These are phyloP conservation scores for Arctocebus calabarensis DNA, from an alignment of 2,797 vertebrate genomes.

Conservation along the genomic window DNA sequence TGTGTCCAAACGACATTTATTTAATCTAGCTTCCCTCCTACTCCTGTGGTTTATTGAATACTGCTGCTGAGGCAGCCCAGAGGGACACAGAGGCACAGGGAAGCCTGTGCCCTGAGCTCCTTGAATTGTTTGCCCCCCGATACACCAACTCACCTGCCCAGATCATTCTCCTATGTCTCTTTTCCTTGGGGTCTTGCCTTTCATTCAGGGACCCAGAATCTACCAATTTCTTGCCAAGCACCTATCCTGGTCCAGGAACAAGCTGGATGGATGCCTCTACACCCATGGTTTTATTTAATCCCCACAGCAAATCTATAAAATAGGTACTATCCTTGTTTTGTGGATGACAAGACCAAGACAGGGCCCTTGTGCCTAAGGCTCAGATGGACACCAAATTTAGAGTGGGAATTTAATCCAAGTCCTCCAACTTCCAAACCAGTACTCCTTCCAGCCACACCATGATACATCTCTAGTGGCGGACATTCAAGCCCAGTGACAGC, in stretches of 20 bases:
- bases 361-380: not conserved
- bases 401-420: not conserved
- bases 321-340: not conserved
- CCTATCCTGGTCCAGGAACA: not conserved
- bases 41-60: not conserved
- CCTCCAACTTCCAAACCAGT: not conserved
- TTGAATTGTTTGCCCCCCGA: accelerated
- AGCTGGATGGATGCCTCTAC: no score
- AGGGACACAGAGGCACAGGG: not conserved
- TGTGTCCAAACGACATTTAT: slow-evolving; percentile 39
- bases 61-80: not conserved
- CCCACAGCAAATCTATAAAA: not conserved
- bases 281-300: not conserved
- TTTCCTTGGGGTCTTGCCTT: not conserved
- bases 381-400: not conserved
- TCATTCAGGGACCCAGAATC: not conserved
- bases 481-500: not conserved
- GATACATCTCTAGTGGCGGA: accelerated
- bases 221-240: not conserved
- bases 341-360: not conserved
- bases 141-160: not conserved
- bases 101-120: not conserved
- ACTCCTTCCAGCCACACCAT: accelerated
- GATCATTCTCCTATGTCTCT: not conserved
- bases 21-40: slow-evolving; percentile 38